phyloP scores from a whole-genome alignment of 2,797 vertebrate genomes.

The Moxostoma hubbsi region DNA sequence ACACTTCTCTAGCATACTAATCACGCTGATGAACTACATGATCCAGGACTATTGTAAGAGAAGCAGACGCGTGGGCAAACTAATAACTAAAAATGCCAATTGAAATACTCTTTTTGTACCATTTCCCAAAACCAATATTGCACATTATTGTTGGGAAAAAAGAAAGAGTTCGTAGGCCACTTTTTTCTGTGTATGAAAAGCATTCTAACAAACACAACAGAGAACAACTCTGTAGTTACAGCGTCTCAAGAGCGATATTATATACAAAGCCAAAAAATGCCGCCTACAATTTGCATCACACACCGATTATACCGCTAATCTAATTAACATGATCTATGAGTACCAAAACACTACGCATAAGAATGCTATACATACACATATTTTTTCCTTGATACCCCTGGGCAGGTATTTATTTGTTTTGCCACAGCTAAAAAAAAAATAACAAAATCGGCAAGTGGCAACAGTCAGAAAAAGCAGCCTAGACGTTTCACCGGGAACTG shows the following conservation, averaged over 20 bases:
- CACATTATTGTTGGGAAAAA: slow-evolving; percentile 66
- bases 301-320: slow-evolving; percentile 64
- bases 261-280: slow-evolving; percentile 74
- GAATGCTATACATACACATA: slow-evolving; percentile 57
- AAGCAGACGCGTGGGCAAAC: slow-evolving; percentile 47
- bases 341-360: slow-evolving; percentile 75
- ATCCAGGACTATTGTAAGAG: slow-evolving; percentile 62
- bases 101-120: slow-evolving; percentile 36
- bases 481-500: background rate
- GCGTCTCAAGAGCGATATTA: slow-evolving; percentile 72
- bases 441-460: background rate
- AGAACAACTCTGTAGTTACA: slow-evolving; percentile 73
- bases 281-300: slow-evolving; percentile 59
- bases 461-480: background rate
- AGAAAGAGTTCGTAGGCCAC: background rate
- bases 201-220: slow-evolving; percentile 70
- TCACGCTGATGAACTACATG: slow-evolving; percentile 50
- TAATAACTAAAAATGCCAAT: slow-evolving; percentile 21
- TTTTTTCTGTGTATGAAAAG: slow-evolving; percentile 34
- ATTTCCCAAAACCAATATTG: slow-evolving; percentile 73
- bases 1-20: slow-evolving; percentile 57
- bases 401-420: no score
- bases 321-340: slow-evolving; percentile 70
- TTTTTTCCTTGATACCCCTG: no score
- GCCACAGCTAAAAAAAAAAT: no score